A percentile compares a stretch with the other conserved stretches of the same genome.
Conservation (phyloP, 2,113 vertebrate species). For the Struthidea cinerea region DNA sequence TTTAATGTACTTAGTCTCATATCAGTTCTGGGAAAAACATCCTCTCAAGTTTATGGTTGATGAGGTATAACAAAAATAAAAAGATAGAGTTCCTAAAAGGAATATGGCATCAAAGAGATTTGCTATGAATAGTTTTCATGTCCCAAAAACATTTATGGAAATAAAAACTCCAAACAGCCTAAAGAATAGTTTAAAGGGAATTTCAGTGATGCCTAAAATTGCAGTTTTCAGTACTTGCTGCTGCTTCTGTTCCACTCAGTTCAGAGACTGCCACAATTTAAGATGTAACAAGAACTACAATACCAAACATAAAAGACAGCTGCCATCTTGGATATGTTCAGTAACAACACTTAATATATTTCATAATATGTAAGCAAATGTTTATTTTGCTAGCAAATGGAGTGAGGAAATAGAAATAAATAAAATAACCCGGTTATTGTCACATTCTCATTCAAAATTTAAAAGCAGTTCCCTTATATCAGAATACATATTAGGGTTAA, state of each 20-base stretch:
- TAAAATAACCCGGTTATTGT: background rate
- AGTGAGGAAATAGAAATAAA: background rate
- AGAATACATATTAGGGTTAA: background rate
- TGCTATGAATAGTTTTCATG: background rate
- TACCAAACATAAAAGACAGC: background rate
- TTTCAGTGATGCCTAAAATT: background rate
- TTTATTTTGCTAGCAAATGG: slow-evolving; percentile 47
- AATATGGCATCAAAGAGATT: background rate
- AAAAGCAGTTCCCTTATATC: background rate
- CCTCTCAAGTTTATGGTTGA: background rate
- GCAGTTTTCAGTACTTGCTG: background rate
- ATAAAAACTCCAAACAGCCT: background rate
- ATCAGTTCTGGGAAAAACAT: background rate
- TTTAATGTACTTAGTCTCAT: background rate
- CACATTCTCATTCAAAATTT: background rate
- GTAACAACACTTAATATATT: background rate
- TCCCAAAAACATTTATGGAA: background rate
- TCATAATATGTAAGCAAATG: slow-evolving; percentile 13
- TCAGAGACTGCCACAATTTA: background rate
- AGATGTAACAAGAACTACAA: background rate
- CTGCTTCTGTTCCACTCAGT: background rate
- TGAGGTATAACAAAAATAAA: background rate
- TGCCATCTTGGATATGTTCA: background rate
- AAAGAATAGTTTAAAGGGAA: background rate
- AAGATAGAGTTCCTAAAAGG: background rate